Evolutionary conservation across 2,888 invertebrate genomes (phyloP).

Genomic region (Aphidoletes aphidimyza): DNA sequence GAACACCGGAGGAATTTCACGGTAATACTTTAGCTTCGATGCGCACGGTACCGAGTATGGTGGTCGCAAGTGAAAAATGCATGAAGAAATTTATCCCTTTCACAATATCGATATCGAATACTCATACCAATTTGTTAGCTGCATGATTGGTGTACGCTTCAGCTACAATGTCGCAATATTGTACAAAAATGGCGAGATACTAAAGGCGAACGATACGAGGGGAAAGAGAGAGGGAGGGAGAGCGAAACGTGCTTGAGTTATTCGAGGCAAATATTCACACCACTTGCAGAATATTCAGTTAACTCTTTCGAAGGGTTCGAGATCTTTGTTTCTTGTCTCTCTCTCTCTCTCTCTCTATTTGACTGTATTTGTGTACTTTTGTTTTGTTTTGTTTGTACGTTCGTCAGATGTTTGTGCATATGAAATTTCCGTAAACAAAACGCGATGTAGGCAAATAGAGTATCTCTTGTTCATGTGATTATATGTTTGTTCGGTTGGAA

Average conservation of each 20-base stretch:
- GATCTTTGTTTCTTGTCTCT: too few species aligned
- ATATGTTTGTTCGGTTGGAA: slow-evolving; percentile 40
- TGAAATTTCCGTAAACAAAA: slow-evolving; percentile 49
- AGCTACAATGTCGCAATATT: slow-evolving; percentile 34
- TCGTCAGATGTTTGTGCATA: slow-evolving; percentile 37
- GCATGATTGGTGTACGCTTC: neutral
- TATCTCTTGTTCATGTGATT: slow-evolving; percentile 16
- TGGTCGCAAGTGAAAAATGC: slow-evolving; percentile 35
- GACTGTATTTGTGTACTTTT: neutral
- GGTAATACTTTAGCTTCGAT: neutral
- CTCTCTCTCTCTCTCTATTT: neutral
- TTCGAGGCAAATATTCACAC: neutral
- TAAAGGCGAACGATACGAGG: too few species aligned
- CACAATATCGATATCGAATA: slow-evolving; percentile 44
- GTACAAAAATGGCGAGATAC: neutral
- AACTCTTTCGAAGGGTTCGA: neutral
- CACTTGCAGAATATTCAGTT: neutral
- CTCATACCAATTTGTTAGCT: slow-evolving; percentile 37
- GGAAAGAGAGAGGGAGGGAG: too few species aligned
- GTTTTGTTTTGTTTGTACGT: neutral
- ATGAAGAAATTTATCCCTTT: slow-evolving; percentile 26
- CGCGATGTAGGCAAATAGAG: slow-evolving; percentile 39
- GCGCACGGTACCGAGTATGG: neutral
- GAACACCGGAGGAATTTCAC: neutral
- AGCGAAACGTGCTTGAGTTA: neutral